phyloP scores from a whole-genome alignment of 2,113 vertebrate species.

The Mesoclemmys tuberculata region DNA sequence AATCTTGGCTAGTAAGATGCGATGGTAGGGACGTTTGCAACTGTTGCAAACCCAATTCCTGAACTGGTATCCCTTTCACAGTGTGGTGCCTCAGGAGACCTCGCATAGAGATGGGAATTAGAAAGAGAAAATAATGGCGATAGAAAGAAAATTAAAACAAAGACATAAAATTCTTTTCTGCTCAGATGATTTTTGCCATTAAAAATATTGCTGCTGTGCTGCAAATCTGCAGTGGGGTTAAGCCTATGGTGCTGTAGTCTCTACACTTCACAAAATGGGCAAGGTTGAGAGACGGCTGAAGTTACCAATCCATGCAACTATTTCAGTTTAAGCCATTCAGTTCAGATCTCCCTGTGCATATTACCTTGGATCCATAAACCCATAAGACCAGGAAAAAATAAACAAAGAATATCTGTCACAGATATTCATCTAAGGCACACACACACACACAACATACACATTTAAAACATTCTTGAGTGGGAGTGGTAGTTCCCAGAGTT shows the following conservation, averaged over 20 bases:
- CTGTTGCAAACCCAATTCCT: not conserved
- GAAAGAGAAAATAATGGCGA: not conserved
- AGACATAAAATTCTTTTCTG: not conserved
- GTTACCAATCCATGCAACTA: constrained; percentile 9
- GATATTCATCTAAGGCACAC: not conserved
- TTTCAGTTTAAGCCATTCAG: not conserved
- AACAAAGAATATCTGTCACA: not conserved
- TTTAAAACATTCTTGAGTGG: not conserved
- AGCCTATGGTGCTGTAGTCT: constrained; percentile 49
- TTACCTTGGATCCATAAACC: not conserved
- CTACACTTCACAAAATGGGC: not conserved
- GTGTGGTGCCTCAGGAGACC: constrained; percentile 18
- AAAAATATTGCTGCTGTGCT: not conserved
- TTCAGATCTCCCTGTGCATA: not conserved
- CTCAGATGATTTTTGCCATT: not conserved
- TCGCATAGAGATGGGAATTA: not conserved
- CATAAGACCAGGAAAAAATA: not conserved
- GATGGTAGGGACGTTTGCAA: not conserved
- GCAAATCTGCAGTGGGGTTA: not conserved
- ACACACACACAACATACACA: not conserved
- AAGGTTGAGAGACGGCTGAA: constrained; percentile 47
- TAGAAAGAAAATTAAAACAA: constrained; percentile 2
- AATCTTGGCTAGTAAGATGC: not conserved
- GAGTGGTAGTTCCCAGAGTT: not conserved
- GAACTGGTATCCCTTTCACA: constrained; percentile 24